Evolutionary conservation across 2,113 vertebrate species (phyloP).

Genomic region (Ifrita kowaldi): DNA sequence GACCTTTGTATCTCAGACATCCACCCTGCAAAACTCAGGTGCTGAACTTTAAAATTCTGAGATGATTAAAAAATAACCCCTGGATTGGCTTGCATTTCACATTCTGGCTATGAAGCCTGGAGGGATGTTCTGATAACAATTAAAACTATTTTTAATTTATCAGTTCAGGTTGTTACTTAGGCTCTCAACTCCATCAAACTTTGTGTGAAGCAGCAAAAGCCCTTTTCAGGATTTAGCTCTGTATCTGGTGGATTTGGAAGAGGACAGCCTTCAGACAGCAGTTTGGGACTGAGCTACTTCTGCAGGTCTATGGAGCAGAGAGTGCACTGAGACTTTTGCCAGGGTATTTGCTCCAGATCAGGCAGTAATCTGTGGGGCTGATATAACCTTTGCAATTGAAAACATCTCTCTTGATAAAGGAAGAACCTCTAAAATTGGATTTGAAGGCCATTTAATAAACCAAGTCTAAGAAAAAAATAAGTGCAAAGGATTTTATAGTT

Average conservation of each 20-base stretch:
- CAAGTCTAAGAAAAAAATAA: background rate
- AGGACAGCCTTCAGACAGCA: background rate
- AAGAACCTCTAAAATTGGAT: background rate
- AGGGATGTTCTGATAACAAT: background rate
- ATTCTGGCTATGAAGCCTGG: background rate
- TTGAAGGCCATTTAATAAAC: background rate
- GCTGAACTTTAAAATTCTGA: background rate
- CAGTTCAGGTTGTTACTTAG: background rate
- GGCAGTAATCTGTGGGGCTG: background rate
- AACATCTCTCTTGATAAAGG: background rate
- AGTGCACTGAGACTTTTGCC: background rate
- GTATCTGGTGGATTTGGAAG: background rate
- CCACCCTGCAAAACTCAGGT: background rate
- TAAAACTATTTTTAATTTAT: background rate
- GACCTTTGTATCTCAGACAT: background rate
- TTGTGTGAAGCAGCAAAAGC: background rate
- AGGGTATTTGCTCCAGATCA: background rate
- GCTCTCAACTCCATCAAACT: background rate
- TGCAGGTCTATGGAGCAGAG: background rate
- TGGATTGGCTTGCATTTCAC: background rate
- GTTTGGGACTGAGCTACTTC: background rate
- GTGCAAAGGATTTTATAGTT: background rate
- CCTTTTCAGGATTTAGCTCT: background rate
- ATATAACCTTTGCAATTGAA: background rate
- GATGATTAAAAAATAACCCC: background rate